Evolutionary conservation across 2,797 vertebrate species (phyloP).

Genomic region (Sylvia borin): DNA sequence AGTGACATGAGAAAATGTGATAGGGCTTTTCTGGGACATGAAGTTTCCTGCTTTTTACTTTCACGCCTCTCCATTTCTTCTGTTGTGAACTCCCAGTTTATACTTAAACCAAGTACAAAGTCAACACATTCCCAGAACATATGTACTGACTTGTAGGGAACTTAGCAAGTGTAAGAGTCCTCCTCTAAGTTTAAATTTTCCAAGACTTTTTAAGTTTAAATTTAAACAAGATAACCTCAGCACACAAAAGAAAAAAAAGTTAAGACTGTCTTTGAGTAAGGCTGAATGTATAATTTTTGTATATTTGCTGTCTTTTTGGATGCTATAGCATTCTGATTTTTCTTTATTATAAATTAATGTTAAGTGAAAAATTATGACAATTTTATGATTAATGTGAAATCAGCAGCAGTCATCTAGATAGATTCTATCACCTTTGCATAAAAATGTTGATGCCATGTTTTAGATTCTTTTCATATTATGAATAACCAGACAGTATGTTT

Average conservation of each 20-base stretch:
- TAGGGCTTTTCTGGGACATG: neutral
- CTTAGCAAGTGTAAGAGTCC: neutral
- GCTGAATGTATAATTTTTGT: neutral
- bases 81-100: neutral
- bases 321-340: neutral
- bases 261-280: neutral
- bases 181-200: neutral
- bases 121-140: neutral
- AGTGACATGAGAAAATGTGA: neutral
- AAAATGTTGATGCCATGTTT: neutral
- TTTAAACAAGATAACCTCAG: neutral
- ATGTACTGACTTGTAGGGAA: neutral
- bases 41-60: neutral
- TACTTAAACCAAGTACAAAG: neutral
- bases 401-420: neutral
- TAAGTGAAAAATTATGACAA: neutral
- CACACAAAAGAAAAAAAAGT: neutral
- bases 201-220: neutral
- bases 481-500: neutral
- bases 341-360: neutral
- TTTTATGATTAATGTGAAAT: neutral
- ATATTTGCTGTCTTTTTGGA: neutral
- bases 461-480: neutral
- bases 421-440: neutral
- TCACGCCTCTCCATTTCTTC: neutral